Percentiles rank a stretch among this genome's conserved stretches.
Evolutionary conservation across 2,888 invertebrate species (phyloP).

Genomic region (Amiota minor): DNA sequence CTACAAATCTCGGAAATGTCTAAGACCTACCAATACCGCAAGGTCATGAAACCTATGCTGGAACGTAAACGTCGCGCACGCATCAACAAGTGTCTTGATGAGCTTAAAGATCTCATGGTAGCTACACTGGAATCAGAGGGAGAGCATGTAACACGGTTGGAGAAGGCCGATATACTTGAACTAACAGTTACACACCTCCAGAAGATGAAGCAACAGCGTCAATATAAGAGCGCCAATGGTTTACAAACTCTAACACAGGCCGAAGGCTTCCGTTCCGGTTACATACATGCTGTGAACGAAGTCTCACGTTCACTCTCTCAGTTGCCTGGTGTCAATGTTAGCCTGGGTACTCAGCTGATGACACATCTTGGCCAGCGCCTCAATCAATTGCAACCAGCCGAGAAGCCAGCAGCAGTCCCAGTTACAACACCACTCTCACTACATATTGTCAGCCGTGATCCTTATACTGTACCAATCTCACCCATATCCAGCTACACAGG

Average conservation of each 20-base stretch:
- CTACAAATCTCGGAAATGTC: constrained; percentile 77
- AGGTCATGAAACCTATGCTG: constrained; percentile 95
- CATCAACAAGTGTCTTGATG: constrained; percentile 92
- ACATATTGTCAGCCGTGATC: constrained; percentile 62
- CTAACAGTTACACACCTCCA: constrained; percentile 90
- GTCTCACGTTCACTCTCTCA: constrained; percentile 89
- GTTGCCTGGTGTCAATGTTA: constrained; percentile 89
- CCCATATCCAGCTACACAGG: constrained; percentile 71
- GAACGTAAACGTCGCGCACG: constrained; percentile 91
- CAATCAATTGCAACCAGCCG: constrained; percentile 75
- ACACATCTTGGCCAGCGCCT: constrained; percentile 90
- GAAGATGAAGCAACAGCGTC: constrained; percentile 80
- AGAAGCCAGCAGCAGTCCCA: constrained; percentile 59
- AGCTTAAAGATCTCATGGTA: constrained; percentile 92
- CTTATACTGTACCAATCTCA: constrained; percentile 70
- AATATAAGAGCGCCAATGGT: constrained; percentile 56
- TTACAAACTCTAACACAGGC: constrained; percentile 79
- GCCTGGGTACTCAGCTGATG: constrained; percentile 90
- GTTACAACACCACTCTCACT: constrained; percentile 68
- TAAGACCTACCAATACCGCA: constrained; percentile 93
- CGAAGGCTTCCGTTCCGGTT: constrained; percentile 90
- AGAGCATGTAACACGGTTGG: constrained; percentile 90
- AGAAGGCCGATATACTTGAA: constrained; percentile 92
- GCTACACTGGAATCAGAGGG: constrained; percentile 81
- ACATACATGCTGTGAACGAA: constrained; percentile 91